Base-by-base conservation (phyloP, 2,888 invertebrate genomes). In the Omphaloscelis lunosa region DNA sequence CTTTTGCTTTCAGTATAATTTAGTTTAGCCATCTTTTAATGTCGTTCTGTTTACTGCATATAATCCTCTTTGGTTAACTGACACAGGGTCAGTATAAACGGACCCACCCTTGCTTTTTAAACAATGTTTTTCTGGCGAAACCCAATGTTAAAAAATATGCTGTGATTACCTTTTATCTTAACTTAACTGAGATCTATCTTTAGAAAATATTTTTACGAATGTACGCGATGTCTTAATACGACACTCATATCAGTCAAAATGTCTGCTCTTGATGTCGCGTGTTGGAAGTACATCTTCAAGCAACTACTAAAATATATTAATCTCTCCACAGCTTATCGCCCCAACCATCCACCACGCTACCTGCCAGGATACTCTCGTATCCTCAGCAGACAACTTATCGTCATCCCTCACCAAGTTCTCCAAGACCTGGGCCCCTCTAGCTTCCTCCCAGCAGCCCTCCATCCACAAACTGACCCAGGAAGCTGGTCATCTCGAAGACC, bases 261-360 rank as follows among this genome's bases (percentile, higher is more conserved):
- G 12, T 34, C n/a, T 39, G 6, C 41, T 27, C 6, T 41, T 41
- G 6, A 65, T 20, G 9, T 65, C 41, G 0, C 6, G 1, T 17
- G 3, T 65, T 65, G 6, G 27, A 45, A 63, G 41, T 27, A 9
- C n/a, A 65, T 41, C 63, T 41, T 65, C 39, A 41, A 65, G 41
- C 9, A 27, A 75, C 20, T 63, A 51, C 9, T 48, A 27, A 53
- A 62, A 41, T 6, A 45, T 0, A 7, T 0, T 5, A 7, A 65
- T 75, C 11, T 51, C 12, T 41, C n/a, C 66, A 20, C 88, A 95
- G 95, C 88, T 95, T 2, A 92, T 94, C 34, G 93, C 94, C 0
- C 93, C 95, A 0, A 88, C 92, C 0, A 93, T 95, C 77, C 93
- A 95, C 79, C 90, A 93, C 78, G 71, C 90, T 0, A 88, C 89